Evolutionary conservation across 2,797 vertebrate species (phyloP), one percentile per base, ranked within the genome.

Genomic region (Hippoglossus hippoglossus): DNA sequence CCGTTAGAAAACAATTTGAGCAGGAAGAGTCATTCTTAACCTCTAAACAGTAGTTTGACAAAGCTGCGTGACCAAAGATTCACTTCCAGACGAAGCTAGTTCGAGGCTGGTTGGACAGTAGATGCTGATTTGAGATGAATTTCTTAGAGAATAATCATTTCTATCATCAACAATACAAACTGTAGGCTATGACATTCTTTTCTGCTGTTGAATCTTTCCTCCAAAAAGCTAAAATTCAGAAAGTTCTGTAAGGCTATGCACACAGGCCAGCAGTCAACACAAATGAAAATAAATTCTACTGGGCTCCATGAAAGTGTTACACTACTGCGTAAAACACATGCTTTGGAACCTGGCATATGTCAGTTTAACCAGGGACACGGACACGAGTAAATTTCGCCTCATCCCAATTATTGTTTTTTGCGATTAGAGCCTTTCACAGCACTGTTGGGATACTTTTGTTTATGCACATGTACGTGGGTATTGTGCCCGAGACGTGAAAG

Each of bases 401-500:
- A 67, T 77, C 70, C 51, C 55, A 79, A 47, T 76, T 74, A 69
- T 36, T 83, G 44, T 77, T 74, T 77, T 65, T 73, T 75, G 28
- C 16, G 31, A 79, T 84, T 73, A 82, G 25, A 53, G 24, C 19
- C 65, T 84, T 82, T 66, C 60, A 66, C 58, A 56, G 53, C 39
- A 28, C 36, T 63, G 77, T 77, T 63, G 49, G 64, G 73, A 77
- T 77, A 19, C 69, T 73, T 70, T 58, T 62, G 65, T 79, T 89
- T 55, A 81, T 63, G 63, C 72, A 70, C n/a, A 22, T 34, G 50
- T 60, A 60, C 79, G 79, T 63, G 79, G 67, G 73, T 67, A 75
- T 88, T 87, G 78, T 22, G 60, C 76, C 67, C 21, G 73, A 79
- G 81, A 87, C 73, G 67, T 71, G 66, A 76, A 84, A 46, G 61